phyloP scores from a whole-genome alignment of 2,113 vertebrate genomes.

The Anseranas semipalmata region DNA sequence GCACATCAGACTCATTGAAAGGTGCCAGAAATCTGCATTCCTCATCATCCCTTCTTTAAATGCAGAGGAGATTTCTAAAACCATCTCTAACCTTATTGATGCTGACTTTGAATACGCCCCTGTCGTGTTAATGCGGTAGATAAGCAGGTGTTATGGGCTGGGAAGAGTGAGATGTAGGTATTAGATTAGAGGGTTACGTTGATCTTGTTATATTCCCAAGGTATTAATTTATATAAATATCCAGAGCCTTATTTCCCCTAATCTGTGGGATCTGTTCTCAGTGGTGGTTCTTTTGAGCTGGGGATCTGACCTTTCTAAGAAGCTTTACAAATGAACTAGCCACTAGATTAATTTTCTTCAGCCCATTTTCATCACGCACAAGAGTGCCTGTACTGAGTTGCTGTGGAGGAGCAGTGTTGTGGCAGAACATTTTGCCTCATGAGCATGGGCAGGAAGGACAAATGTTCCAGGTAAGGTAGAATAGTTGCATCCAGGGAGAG shows the following conservation, averaged over 20 bases:
- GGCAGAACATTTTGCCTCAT: not conserved
- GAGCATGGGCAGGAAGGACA: not conserved
- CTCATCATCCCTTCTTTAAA: not conserved
- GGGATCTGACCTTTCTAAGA: conserved; percentile 44
- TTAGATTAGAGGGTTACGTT: not conserved
- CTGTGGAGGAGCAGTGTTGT: fast-evolving
- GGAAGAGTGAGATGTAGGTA: not conserved
- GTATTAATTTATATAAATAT: conserved; percentile 40
- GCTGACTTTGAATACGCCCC: not conserved
- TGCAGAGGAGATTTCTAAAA: not conserved
- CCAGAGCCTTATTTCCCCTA: conserved; percentile 19
- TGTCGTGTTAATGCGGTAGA: not conserved
- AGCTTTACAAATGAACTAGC: conserved; percentile 45
- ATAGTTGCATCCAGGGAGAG: not conserved
- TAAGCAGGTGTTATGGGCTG: not conserved
- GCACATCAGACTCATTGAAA: too few species aligned
- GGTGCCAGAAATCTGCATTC: not conserved
- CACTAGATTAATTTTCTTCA: conserved; percentile 38
- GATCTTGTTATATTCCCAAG: not conserved
- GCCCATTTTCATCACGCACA: not conserved
- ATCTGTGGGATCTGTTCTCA: not conserved
- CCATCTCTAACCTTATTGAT: not conserved
- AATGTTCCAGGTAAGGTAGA: not conserved
- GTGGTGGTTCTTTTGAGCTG: not conserved
- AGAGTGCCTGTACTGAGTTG: not conserved